Evolutionary conservation across 2,797 vertebrate species (phyloP), one percentile per base, ranked within the genome.

Genomic region (Salarias fasciatus): DNA sequence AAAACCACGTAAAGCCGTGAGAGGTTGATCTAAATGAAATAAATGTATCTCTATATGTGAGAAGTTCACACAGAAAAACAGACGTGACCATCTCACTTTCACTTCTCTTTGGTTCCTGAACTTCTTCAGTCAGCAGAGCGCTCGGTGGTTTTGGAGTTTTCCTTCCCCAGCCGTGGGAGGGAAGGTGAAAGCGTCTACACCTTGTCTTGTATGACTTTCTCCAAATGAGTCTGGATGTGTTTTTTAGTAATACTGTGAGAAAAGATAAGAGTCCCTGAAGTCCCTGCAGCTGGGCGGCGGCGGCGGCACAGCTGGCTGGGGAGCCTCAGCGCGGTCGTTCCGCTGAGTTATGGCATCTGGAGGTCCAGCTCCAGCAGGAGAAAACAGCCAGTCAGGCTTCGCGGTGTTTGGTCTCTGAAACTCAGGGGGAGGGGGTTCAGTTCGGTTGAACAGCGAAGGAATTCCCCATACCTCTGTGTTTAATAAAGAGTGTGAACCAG

Each of bases 31-130:
- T n/a, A n/a, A n/a, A n/a, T n/a, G n/a, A n/a, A n/a, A n/a, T n/a
- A n/a, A n/a, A n/a, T n/a, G n/a, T n/a, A n/a, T n/a, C n/a, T n/a
- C n/a, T n/a, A n/a, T n/a, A n/a, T n/a, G n/a, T n/a, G n/a, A n/a
- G n/a, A n/a, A n/a, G n/a, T n/a, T n/a, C n/a, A n/a, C n/a, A n/a
- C n/a, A n/a, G n/a, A n/a, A n/a, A n/a, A n/a, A n/a, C n/a, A n/a
- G n/a, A n/a, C n/a, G 42, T 41, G 29, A 69, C 11, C 11, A 4
- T 18, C 40, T 76, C 55, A 28, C 59, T 85, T 86, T 85, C 84
- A 87, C 82, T 87, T 89, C 79, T 89, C 79, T 13, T 78, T 75
- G 63, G 48, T 46, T 62, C 14, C 55, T 58, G 66, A 52, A n/a
- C 66, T 75, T 65, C 80, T 84, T 71, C 63, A 56, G 69, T 78